Evolutionary conservation across 2,797 vertebrate genomes (phyloP).

Genomic region (Falco novaeseelandiae): DNA sequence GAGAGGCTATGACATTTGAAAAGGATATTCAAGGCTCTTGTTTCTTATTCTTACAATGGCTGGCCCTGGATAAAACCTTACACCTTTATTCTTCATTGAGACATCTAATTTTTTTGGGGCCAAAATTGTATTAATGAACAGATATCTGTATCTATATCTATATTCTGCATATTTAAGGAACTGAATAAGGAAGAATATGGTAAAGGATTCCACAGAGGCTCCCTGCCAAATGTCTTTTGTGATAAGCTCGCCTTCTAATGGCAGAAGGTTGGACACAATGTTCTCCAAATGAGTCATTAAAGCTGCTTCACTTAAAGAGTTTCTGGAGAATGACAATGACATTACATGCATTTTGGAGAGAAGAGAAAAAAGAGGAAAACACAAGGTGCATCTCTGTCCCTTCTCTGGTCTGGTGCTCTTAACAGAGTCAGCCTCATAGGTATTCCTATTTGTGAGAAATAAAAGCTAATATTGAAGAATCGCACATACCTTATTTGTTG

Average conservation of each 20-base stretch:
- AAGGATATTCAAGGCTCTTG: not conserved
- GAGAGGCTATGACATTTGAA: not conserved
- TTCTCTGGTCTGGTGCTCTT: not conserved
- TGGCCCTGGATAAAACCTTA: not conserved
- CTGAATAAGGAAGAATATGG: not conserved
- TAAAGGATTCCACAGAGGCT: not conserved
- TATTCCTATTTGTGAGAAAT: not conserved
- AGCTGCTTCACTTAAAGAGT: not conserved
- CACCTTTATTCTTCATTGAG: not conserved
- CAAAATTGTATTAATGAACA: not conserved
- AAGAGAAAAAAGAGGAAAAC: not conserved
- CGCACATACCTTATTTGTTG: constrained; percentile 93
- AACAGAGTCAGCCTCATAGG: not conserved
- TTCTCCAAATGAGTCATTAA: constrained; percentile 19
- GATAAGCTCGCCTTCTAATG: not conserved
- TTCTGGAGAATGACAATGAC: not conserved
- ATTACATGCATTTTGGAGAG: not conserved
- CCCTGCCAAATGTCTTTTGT: not conserved
- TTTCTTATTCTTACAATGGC: not conserved
- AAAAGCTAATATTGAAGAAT: not conserved
- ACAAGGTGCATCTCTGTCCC: not conserved
- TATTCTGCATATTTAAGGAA: not conserved
- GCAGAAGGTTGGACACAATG: not conserved
- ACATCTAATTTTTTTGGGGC: not conserved
- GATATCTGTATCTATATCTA: not conserved